Conservation (phyloP, 2,888 invertebrate genomes). For the Agrochola circellaris region DNA sequence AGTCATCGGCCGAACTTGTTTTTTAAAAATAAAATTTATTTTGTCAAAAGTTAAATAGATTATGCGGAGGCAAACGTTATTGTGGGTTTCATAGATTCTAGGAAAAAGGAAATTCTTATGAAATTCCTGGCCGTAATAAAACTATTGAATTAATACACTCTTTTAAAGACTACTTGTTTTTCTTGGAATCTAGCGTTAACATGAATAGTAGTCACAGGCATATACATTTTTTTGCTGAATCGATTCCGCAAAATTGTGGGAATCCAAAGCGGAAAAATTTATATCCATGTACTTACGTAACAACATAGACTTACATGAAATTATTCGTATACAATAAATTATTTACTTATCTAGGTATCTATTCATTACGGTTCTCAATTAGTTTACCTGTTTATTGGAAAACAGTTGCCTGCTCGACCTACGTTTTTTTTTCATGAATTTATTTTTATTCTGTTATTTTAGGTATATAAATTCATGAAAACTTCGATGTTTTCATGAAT, state of each 20-base stretch:
- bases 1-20: neutral
- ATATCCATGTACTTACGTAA: too few species aligned
- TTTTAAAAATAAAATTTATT: neutral
- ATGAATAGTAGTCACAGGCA: neutral
- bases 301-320: too few species aligned
- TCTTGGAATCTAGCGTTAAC: neutral
- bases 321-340: neutral
- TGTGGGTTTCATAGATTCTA: neutral
- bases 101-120: neutral
- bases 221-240: neutral
- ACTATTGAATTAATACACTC: neutral
- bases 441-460: too few species aligned
- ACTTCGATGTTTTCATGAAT: too few species aligned
- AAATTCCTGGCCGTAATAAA: neutral
- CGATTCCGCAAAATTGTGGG: neutral
- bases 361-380: neutral
- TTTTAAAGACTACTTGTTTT: neutral
- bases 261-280: neutral
- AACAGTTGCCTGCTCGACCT: neutral
- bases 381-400: neutral
- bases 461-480: neutral
- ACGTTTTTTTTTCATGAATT: too few species aligned
- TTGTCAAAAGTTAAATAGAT: neutral
- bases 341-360: neutral
- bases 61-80: neutral